These are phyloP conservation scores for Gymnobelideus leadbeateri DNA, from an alignment of 2,113 vertebrate species.

Conservation along the genomic window DNA sequence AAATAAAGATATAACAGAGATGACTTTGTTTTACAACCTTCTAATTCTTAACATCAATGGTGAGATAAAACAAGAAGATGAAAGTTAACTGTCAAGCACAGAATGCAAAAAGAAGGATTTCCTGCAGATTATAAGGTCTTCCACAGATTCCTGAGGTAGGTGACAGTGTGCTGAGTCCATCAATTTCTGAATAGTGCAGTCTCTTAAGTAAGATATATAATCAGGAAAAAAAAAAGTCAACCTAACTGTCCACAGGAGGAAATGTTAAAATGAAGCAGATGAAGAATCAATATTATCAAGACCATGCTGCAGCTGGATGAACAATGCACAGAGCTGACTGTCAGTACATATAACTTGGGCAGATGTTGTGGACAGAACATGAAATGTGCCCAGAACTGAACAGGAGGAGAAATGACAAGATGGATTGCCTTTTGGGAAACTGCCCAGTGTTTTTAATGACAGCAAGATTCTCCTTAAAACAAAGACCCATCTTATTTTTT, in stretches of 20 bases:
- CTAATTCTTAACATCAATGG: neutral
- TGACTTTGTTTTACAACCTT: neutral
- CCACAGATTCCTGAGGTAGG: neutral
- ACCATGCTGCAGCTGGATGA: neutral
- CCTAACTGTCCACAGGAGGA: neutral
- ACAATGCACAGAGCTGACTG: neutral
- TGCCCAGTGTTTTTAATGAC: neutral
- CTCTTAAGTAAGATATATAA: neutral
- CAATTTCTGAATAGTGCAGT: neutral
- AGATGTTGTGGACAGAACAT: neutral
- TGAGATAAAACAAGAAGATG: neutral
- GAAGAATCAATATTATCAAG: neutral
- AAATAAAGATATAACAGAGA: neutral
- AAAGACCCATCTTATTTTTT: neutral
- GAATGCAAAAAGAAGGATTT: neutral
- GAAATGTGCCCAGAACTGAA: neutral
- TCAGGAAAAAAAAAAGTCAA: neutral
- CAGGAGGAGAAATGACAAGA: neutral
- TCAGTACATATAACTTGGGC: neutral
- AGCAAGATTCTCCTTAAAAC: neutral
- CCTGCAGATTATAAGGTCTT: neutral
- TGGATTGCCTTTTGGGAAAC: neutral
- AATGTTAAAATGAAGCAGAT: neutral
- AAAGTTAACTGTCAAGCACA: neutral
- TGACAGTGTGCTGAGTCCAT: neutral